A percentile compares a stretch with the other conserved stretches of the same genome.
phyloP scores from a whole-genome alignment of 2,888 invertebrate genomes.

The Cerceris rybyensis region DNA sequence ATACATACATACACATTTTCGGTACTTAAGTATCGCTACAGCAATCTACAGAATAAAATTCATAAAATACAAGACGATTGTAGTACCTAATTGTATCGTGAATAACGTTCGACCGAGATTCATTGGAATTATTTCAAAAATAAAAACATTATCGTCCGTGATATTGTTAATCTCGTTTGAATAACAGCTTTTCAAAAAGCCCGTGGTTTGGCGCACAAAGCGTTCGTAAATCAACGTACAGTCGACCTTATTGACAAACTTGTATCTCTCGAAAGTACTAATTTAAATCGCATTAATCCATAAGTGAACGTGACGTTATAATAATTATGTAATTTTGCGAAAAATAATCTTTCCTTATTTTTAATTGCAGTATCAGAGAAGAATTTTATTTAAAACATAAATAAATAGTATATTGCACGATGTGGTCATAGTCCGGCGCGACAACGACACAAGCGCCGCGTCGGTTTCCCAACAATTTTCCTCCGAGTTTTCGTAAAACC shows the following conservation, averaged over 20 bases:
- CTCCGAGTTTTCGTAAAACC: background rate
- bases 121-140: background rate
- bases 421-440: slow-evolving; percentile 36
- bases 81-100: slow-evolving; percentile 10
- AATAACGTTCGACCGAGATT: background rate
- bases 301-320: too few relatives aligned
- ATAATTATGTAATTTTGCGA: too few relatives aligned
- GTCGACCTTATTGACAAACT: background rate
- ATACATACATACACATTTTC: slow-evolving; percentile 76
- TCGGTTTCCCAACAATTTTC: slow-evolving; percentile 35
- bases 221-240: background rate
- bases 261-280: too few relatives aligned
- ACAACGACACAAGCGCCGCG: slow-evolving; percentile 47
- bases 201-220: background rate
- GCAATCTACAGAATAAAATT: slow-evolving; percentile 76
- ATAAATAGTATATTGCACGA: background rate
- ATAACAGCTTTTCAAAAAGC: too few relatives aligned
- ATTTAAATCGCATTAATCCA: too few relatives aligned
- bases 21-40: slow-evolving; percentile 78
- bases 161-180: too few relatives aligned
- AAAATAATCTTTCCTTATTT: background rate
- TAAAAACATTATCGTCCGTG: too few relatives aligned
- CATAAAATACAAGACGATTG: slow-evolving; percentile 60
- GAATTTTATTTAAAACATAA: background rate
- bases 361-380: background rate